Percentiles rank a stretch among this genome's conserved stretches.
These are phyloP conservation scores for Anarhynchus alexandrinus DNA, from an alignment of 2,113 vertebrate genomes.

Conservation along the genomic window DNA sequence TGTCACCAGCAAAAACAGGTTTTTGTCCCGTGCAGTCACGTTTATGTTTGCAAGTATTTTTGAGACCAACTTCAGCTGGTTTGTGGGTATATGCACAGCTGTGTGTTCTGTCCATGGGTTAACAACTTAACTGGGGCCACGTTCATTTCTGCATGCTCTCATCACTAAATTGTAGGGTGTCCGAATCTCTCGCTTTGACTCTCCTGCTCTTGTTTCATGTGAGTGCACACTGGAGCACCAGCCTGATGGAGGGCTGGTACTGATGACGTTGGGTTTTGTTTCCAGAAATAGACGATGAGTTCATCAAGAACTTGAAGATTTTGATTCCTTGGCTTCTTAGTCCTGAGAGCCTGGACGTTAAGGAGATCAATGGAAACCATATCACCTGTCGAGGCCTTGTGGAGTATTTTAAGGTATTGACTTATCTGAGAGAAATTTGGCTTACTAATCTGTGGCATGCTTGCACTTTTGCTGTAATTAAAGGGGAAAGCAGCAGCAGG, in stretches of 20 bases:
- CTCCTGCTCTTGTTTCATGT: background rate
- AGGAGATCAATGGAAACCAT: slow-evolving; percentile 97
- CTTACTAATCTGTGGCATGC: background rate
- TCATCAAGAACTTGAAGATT: slow-evolving; percentile 93
- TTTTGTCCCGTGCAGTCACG: background rate
- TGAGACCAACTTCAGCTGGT: background rate
- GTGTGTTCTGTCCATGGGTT: background rate
- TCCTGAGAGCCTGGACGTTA: slow-evolving; percentile 88
- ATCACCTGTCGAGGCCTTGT: slow-evolving; percentile 96
- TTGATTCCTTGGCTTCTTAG: slow-evolving; percentile 96
- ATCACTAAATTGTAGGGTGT: background rate
- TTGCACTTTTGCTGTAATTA: background rate
- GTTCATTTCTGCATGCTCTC: background rate
- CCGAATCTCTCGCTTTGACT: background rate
- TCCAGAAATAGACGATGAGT: slow-evolving; percentile 93
- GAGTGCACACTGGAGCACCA: background rate
- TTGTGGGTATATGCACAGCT: background rate
- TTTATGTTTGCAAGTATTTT: background rate
- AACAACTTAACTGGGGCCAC: background rate
- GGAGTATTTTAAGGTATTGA: slow-evolving; percentile 96
- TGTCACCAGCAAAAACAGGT: background rate
- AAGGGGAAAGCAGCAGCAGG: background rate
- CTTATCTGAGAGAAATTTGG: background rate
- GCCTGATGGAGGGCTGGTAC: background rate
- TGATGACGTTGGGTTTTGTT: background rate